phyloP scores from a whole-genome alignment of 1,140 invertebrate genomes.

The Pentalonia nigronervosa region DNA sequence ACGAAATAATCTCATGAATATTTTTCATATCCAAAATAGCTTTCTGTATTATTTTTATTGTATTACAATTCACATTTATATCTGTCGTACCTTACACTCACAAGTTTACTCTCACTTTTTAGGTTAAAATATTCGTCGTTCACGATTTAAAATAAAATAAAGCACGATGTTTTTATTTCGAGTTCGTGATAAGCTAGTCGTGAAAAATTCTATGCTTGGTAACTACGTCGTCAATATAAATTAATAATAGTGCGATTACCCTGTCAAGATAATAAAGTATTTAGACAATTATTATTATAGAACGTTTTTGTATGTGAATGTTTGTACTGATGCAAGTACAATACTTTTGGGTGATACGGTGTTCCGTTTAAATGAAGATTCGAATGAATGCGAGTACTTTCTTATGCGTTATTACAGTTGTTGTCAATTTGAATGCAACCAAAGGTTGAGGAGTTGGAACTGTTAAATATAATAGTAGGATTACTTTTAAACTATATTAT shows the following conservation, averaged over 20 bases:
- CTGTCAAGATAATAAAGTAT: constrained; percentile 15
- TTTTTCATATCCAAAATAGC: constrained; percentile 10
- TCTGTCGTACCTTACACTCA: constrained; percentile 18
- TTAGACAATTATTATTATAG: neutral
- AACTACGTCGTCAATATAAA: constrained; percentile 30
- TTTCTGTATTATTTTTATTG: constrained; percentile 35
- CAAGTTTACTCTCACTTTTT: constrained; percentile 28
- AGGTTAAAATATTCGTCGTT: constrained; percentile 24
- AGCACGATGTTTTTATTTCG: constrained; percentile 36
- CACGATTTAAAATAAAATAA: constrained; percentile 47
- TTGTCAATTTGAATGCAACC: constrained; percentile 29
- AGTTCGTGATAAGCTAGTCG: constrained; percentile 40
- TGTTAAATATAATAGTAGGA: neutral
- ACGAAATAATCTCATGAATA: neutral
- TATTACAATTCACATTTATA: constrained; percentile 43
- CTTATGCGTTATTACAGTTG: neutral
- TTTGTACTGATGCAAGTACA: neutral
- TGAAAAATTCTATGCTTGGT: neutral
- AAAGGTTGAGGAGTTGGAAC: constrained; percentile 5
- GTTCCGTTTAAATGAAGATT: neutral
- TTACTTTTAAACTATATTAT: neutral
- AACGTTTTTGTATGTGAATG: neutral
- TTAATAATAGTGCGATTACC: neutral
- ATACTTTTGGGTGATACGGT: neutral
- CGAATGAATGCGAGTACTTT: neutral